Conservation (phyloP, 2,113 vertebrate species). For the Epinephelus cyanopodus region DNA sequence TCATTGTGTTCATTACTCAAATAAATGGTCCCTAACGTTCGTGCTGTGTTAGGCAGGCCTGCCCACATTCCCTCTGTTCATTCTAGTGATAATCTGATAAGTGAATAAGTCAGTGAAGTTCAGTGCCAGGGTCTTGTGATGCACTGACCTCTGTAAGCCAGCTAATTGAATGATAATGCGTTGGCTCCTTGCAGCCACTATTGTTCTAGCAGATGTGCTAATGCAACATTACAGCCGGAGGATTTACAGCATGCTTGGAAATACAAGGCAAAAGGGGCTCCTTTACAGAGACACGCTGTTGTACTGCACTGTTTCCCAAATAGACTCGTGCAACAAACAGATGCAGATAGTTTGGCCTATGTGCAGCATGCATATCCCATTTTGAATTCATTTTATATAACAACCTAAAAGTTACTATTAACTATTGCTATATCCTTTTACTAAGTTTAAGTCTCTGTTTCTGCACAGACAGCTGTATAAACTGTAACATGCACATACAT, state of each 20-base stretch:
- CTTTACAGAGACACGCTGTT: neutral
- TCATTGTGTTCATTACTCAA: neutral
- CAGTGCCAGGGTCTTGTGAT: constrained; percentile 22
- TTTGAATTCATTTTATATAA: neutral
- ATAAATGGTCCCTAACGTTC: neutral
- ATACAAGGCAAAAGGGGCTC: constrained; percentile 19
- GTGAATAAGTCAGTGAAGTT: constrained; percentile 46
- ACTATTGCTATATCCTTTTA: neutral
- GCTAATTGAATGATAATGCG: constrained; percentile 61
- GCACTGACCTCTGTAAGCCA: constrained; percentile 46
- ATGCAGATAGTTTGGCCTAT: neutral
- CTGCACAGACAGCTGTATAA: neutral
- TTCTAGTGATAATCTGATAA: constrained; percentile 55
- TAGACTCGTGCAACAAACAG: neutral
- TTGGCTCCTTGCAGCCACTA: constrained; percentile 43
- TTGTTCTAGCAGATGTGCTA: constrained; percentile 64
- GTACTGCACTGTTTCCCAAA: neutral
- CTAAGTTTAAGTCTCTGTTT: neutral
- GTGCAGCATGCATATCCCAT: neutral
- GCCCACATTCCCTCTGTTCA: constrained; percentile 4
- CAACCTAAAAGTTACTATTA: constrained; percentile 7
- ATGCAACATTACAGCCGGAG: constrained; percentile 43
- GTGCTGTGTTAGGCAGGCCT: neutral
- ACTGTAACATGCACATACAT: neutral
- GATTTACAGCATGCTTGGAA: constrained; percentile 52